Evolutionary conservation across 1,140 invertebrate genomes (phyloP).

Genomic region (Polyergus mexicanus): DNA sequence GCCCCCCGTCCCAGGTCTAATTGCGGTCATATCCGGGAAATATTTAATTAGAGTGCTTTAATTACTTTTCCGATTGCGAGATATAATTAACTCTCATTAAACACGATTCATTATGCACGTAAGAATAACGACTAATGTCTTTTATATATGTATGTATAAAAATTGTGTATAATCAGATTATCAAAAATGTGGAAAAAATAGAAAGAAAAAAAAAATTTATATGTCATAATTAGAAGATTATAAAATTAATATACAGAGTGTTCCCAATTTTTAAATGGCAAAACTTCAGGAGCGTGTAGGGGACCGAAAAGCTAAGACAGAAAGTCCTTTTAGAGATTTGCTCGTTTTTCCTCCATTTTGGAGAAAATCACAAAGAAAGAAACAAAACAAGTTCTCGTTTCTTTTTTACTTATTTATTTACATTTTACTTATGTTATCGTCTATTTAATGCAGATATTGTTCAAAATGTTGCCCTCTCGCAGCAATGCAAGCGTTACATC

Average conservation of each 20-base stretch:
- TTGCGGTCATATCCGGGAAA: constrained; percentile 44
- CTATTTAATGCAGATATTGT: no score
- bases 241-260: not conserved
- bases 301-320: no score
- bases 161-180: not conserved
- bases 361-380: no score
- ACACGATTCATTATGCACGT: constrained; percentile 26
- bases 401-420: no score
- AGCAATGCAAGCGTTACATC: no score
- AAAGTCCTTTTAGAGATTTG: no score
- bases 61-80: constrained; percentile 45
- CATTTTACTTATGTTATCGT: no score
- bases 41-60: constrained; percentile 55
- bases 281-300: no score
- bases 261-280: no score
- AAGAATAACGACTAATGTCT: not conserved
- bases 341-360: no score
- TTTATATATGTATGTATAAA: not conserved
- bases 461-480: no score
- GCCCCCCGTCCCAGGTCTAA: constrained; percentile 30
- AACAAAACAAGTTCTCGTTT: no score
- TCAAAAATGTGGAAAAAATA: not conserved
- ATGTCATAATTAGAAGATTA: not conserved
- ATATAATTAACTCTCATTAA: constrained; percentile 40
- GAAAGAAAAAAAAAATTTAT: not conserved